Conservation (phyloP, 2,797 vertebrate species). For the Helarctos malayanus region DNA sequence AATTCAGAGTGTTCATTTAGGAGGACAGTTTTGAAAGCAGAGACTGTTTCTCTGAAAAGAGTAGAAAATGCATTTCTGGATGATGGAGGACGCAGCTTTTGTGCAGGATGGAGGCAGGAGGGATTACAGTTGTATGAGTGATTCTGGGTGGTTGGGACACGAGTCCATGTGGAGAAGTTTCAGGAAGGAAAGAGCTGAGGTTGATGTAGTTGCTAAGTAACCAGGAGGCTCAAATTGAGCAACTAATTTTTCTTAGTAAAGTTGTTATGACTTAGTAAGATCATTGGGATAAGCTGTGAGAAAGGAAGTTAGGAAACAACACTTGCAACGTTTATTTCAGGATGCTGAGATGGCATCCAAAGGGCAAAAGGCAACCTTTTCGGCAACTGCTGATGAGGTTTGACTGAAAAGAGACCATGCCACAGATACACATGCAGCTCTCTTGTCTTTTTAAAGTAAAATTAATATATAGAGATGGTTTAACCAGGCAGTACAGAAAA, state of each 20-base stretch:
- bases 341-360: conserved; percentile 37
- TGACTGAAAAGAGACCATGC: not conserved
- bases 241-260: conserved; percentile 57
- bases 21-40: not conserved
- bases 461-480: not conserved
- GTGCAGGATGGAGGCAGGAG: not conserved
- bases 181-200: not conserved
- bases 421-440: not conserved
- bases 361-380: conserved; percentile 41
- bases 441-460: not conserved
- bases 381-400: not conserved
- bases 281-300: not conserved
- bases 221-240: conserved; percentile 39
- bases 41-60: not conserved
- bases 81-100: not conserved
- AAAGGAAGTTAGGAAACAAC: conserved; percentile 74
- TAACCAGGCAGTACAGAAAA: not conserved
- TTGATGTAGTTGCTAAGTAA: conserved; percentile 39
- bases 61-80: not conserved
- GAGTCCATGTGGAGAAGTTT: not conserved
- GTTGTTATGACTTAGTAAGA: conserved; percentile 7
- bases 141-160: not conserved
- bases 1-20: not conserved
- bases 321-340: conserved; percentile 63
- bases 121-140: not conserved